These are phyloP conservation scores for Sphecodes monilicornis DNA, from an alignment of 2,888 invertebrate species.

Conservation along the genomic window DNA sequence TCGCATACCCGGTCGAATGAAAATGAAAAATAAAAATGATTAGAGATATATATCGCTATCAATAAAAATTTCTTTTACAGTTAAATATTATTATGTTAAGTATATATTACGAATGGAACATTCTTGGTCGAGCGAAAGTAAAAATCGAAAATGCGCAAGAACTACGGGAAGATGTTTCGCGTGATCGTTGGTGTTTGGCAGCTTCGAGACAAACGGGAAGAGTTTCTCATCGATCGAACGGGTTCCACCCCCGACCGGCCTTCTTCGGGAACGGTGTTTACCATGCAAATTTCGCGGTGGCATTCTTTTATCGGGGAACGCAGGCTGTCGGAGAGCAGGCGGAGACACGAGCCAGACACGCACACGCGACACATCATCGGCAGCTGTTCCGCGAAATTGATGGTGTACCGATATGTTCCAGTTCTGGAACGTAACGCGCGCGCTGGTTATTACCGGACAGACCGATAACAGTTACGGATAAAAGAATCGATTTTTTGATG, in stretches of 20 bases:
- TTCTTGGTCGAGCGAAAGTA: neutral
- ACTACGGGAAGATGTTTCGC: neutral
- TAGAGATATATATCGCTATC: too few relatives aligned
- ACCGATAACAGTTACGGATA: neutral
- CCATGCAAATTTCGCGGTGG: neutral
- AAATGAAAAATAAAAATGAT: neutral
- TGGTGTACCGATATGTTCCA: neutral
- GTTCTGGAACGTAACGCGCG: neutral
- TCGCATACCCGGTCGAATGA: too few relatives aligned
- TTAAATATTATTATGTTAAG: too few relatives aligned
- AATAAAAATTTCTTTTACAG: neutral
- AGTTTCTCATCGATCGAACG: neutral
- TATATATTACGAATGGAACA: neutral
- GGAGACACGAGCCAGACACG: conserved; percentile 5
- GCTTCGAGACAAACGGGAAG: neutral
- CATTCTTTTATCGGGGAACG: neutral
- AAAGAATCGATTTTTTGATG: too few relatives aligned
- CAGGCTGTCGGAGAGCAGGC: neutral
- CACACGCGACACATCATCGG: neutral
- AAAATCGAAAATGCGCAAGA: neutral
- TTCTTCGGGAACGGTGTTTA: neutral
- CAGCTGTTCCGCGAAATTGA: conserved; percentile 5
- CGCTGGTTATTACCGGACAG: neutral
- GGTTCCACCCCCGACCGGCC: neutral
- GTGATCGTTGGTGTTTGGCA: neutral